These are phyloP conservation scores for Adineta ricciae DNA, from an alignment of 2,888 invertebrate species.

Conservation along the genomic window DNA sequence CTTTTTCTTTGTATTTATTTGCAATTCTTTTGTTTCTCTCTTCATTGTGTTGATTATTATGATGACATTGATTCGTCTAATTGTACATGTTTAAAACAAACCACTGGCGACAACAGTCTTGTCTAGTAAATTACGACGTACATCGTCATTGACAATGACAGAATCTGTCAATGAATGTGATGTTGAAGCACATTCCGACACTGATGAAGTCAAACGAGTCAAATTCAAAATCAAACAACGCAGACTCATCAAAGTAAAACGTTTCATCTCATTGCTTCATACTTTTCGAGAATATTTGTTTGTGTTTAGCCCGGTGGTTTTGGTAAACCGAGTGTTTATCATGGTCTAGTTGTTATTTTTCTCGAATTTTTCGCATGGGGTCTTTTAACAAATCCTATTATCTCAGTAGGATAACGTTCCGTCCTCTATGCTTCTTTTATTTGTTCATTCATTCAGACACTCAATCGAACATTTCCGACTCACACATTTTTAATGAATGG, in stretches of 20 bases:
- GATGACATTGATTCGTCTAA: not conserved
- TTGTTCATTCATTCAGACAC: slow-evolving; percentile 55
- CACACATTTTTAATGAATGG: slow-evolving; percentile 99
- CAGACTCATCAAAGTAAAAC: not conserved
- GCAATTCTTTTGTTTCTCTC: not conserved
- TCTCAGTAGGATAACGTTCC: slow-evolving; percentile 57
- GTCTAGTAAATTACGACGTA: not conserved
- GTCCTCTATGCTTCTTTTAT: not conserved
- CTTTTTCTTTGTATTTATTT: not conserved
- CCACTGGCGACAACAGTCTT: not conserved
- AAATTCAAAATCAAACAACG: not conserved
- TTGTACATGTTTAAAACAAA: not conserved
- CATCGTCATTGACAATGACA: not conserved
- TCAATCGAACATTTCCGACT: slow-evolving; percentile 93
- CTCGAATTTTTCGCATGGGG: slow-evolving; percentile 99
- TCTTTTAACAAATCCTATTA: slow-evolving; percentile 90
- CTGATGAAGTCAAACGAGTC: not conserved
- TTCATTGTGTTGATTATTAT: not conserved
- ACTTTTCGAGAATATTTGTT: not conserved
- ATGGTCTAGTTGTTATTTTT: slow-evolving; percentile 97
- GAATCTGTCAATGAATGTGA: not conserved
- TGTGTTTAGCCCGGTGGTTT: slow-evolving; percentile 44
- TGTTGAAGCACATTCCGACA: not conserved
- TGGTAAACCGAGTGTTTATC: slow-evolving; percentile 88
- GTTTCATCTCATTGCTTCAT: not conserved